Base-by-base conservation (phyloP, 2,888 invertebrate genomes). In the Heteropelma amictum region DNA sequence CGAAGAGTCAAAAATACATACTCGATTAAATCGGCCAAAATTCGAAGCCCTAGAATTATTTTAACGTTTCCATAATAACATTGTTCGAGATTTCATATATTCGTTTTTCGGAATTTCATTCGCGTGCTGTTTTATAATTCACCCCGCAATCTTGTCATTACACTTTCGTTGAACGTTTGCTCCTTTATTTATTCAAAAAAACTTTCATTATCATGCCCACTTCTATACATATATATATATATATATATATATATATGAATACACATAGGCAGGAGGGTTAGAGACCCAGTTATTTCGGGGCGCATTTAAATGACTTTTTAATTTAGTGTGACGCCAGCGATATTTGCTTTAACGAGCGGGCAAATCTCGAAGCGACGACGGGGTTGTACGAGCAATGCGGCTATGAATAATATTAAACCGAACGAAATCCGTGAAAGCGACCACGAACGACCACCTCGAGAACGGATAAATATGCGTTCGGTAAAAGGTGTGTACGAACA, bases 301-400 rank as follows among this genome's bases (percentile, higher is more conserved):
- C 78, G 82, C 76, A 82, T 82, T 82, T 80, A 83, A 82, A 84
- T 84, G 82, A 82, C 81, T 82, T 84, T 84, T 85, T 83, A 84
- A 85, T 85, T 84, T 82, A 77, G 80, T 81, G 82, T 82, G 81
- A 84, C 83, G 83, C 80, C 79, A 77, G n/a, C n/a, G 81, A 78
- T 81, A 81, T 84, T 83, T 81, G 81, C 73, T 83, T 83, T 85
- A 83, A 85, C 82, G 84, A 84, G 80, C 81, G 61, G 67, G 77
- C 69, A 56, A 76, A 74, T 75, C 74, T 51, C 12, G 56, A 51
- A 42, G 60, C 45, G 54, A 45, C 42, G 53, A 38, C 61, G 51
- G 51, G 38, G 28, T 35, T 26, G 40, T 38, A n/a, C n/a, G 30
- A 2, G 26, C 23, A 56, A 30, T 19, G 65, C 30, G 58, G 72